Percentiles rank a stretch among this genome's conserved stretches.
phyloP scores from a whole-genome alignment of 2,888 invertebrate species.

The Halocaridina rubra region DNA sequence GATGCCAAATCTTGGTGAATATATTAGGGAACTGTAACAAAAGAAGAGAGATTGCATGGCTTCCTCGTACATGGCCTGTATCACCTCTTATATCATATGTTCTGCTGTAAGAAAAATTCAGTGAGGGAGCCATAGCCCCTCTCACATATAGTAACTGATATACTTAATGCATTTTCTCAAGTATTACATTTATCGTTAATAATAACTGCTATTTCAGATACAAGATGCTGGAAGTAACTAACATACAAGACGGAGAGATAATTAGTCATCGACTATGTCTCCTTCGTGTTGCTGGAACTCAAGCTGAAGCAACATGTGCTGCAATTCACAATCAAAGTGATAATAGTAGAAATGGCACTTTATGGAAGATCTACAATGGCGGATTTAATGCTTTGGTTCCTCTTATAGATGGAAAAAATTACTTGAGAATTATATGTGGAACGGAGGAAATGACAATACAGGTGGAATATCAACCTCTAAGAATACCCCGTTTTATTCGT shows the following conservation, averaged over 20 bases:
- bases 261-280: conserved; percentile 75
- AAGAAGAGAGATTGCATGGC: no score
- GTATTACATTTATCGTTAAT: no score
- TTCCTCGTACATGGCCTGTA: no score
- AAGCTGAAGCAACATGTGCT: conserved; percentile 71
- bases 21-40: no score
- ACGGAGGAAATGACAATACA: conserved; percentile 76
- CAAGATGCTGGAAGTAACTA: conserved; percentile 69
- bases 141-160: no score
- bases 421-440: conserved; percentile 74
- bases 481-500: conserved; percentile 75
- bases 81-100: no score
- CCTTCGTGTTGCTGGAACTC: conserved; percentile 44
- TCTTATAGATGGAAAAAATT: conserved; percentile 76
- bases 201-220: conserved; percentile 11
- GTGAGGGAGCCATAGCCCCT: no score
- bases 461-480: conserved; percentile 74
- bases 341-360: conserved; percentile 33
- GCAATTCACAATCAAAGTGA: conserved; percentile 68
- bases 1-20: no score
- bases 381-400: conserved; percentile 79
- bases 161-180: no score
- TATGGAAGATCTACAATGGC: conserved; percentile 76
- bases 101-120: no score
- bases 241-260: conserved; percentile 75